Evolutionary conservation across 1,140 invertebrate species (phyloP).

Genomic region (Eubasilissa regina): DNA sequence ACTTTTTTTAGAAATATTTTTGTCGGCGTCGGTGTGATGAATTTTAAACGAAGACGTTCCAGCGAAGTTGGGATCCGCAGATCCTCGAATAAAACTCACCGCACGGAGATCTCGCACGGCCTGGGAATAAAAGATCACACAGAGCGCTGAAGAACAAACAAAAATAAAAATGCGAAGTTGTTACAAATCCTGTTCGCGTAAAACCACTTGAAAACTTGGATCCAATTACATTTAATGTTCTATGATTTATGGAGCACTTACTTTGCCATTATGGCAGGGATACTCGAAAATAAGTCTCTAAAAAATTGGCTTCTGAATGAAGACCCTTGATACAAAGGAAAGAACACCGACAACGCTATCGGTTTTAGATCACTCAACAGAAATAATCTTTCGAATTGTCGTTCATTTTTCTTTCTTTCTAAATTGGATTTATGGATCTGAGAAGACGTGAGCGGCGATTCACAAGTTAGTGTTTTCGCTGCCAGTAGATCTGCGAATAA

Average conservation of each 20-base stretch:
- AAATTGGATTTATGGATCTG: not conserved
- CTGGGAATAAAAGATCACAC: constrained; percentile 28
- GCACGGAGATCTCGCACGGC: not conserved
- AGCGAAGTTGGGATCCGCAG: too few species aligned
- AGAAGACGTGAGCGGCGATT: constrained; percentile 8
- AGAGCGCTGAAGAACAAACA: constrained; percentile 27
- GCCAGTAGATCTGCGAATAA: not conserved
- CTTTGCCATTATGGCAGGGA: not conserved
- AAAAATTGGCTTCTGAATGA: not conserved
- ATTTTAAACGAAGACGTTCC: too few species aligned
- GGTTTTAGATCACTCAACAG: not conserved
- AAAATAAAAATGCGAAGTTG: not conserved
- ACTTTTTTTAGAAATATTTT: too few species aligned
- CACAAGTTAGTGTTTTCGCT: not conserved
- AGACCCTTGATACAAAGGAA: not conserved
- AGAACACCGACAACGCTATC: not conserved
- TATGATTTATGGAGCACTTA: constrained; percentile 54
- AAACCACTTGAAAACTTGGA: constrained; percentile 48
- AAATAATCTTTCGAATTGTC: not conserved
- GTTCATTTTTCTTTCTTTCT: not conserved
- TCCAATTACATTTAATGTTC: constrained; percentile 59
- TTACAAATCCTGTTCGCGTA: constrained; percentile 36
- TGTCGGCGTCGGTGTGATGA: too few species aligned
- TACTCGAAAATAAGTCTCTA: not conserved
- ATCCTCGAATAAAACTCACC: not conserved